phyloP scores from a whole-genome alignment of 2,888 invertebrate genomes.

The Anorthoa munda region DNA sequence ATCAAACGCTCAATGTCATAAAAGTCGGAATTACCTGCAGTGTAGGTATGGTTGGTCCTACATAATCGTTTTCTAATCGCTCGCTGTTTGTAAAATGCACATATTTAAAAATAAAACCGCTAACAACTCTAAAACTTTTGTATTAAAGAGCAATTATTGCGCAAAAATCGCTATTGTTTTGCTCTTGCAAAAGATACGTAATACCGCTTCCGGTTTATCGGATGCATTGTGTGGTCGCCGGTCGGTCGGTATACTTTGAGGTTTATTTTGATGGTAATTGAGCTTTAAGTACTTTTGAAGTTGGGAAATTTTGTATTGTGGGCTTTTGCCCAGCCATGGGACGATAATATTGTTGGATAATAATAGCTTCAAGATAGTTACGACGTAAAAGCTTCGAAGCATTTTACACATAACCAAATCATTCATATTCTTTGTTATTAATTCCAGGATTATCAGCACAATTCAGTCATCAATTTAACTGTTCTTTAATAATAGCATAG shows the following conservation, averaged over 20 bases:
- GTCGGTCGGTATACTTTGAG: constrained; percentile 29
- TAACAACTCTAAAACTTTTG: too few relatives aligned
- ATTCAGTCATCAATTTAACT: neutral
- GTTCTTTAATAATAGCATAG: neutral
- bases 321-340: neutral
- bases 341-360: neutral
- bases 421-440: neutral
- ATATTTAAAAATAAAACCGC: too few relatives aligned
- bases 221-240: constrained; percentile 35
- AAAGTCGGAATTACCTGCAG: too few relatives aligned
- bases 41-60: too few relatives aligned
- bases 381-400: neutral
- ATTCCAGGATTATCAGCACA: neutral
- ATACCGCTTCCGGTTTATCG: constrained; percentile 64
- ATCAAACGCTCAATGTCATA: too few relatives aligned
- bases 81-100: too few relatives aligned
- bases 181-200: too few relatives aligned
- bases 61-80: too few relatives aligned
- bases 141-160: too few relatives aligned
- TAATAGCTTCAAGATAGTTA: neutral
- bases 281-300: constrained; percentile 11
- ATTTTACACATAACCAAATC: too few relatives aligned
- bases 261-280: constrained; percentile 35
- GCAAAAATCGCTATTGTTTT: too few relatives aligned
- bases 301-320: neutral